Percentiles rank a stretch among this genome's conserved stretches.
phyloP scores from a whole-genome alignment of 2,888 invertebrate species.

The Theretra japonica region DNA sequence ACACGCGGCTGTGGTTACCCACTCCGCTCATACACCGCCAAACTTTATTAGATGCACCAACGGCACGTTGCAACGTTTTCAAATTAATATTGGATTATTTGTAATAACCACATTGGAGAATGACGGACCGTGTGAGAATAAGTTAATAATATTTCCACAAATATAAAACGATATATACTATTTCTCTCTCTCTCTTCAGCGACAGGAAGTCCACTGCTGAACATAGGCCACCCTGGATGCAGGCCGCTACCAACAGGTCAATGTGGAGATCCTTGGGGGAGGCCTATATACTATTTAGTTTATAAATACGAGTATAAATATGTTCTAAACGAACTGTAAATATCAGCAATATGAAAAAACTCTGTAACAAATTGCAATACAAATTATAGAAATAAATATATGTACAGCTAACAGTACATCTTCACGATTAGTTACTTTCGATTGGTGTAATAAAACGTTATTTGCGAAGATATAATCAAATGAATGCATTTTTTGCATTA shows the following conservation, averaged over 20 bases:
- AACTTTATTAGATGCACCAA: slow-evolving; percentile 34
- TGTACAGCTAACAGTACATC: slow-evolving; percentile 9
- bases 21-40: slow-evolving; percentile 38
- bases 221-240: too few relatives aligned
- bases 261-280: too few relatives aligned
- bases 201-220: too few relatives aligned
- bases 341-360: not conserved
- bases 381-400: slow-evolving; percentile 8
- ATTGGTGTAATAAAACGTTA: slow-evolving; percentile 17
- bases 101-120: not conserved
- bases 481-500: slow-evolving; percentile 15
- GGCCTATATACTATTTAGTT: not conserved
- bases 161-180: not conserved
- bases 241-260: too few relatives aligned
- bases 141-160: not conserved
- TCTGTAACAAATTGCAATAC: not conserved
- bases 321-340: slow-evolving; percentile 1
- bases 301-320: not conserved
- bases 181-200: too few relatives aligned
- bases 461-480: slow-evolving; percentile 23
- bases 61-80: slow-evolving; percentile 32
- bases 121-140: not conserved
- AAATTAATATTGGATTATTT: slow-evolving; percentile 10
- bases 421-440: slow-evolving; percentile 11
- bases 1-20: slow-evolving; percentile 37